Evolutionary conservation across 1,140 invertebrate genomes (phyloP).

Genomic region (Neoseiulus cucumeris): DNA sequence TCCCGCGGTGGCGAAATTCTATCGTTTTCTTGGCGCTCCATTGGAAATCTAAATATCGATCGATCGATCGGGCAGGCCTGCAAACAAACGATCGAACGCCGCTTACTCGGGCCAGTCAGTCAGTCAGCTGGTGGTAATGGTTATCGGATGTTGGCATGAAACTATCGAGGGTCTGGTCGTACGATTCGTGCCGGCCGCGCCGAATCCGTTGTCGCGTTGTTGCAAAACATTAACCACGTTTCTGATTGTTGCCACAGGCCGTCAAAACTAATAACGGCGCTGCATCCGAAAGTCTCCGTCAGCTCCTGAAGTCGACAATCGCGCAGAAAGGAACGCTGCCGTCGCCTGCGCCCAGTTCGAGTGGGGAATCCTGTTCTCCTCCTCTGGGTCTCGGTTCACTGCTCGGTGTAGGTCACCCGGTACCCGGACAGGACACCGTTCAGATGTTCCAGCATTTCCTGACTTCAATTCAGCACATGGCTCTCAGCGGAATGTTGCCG

Average conservation of each 20-base stretch:
- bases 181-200: neutral
- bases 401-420: neutral
- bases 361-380: conserved; percentile 2
- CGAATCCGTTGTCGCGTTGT: conserved; percentile 8
- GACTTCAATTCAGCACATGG: conserved; percentile 1
- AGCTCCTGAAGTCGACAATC: conserved; percentile 27
- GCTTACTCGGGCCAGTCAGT: too few species aligned
- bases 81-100: too few species aligned
- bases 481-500: neutral
- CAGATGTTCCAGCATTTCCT: conserved; percentile 8
- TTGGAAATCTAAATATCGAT: too few species aligned
- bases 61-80: too few species aligned
- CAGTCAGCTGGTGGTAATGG: too few species aligned
- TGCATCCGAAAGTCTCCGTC: conserved; percentile 35
- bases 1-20: too few species aligned
- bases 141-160: neutral
- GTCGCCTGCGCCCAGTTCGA: neutral
- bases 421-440: neutral
- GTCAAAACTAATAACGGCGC: too few species aligned
- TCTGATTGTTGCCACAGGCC: too few species aligned
- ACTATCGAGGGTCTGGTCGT: neutral
- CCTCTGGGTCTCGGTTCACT: neutral
- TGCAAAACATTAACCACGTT: conserved; percentile 30
- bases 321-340: conserved; percentile 13
- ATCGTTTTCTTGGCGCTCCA: too few species aligned